These are phyloP conservation scores for Azemiops feae DNA, from an alignment of 2,113 vertebrate genomes.

Conservation along the genomic window DNA sequence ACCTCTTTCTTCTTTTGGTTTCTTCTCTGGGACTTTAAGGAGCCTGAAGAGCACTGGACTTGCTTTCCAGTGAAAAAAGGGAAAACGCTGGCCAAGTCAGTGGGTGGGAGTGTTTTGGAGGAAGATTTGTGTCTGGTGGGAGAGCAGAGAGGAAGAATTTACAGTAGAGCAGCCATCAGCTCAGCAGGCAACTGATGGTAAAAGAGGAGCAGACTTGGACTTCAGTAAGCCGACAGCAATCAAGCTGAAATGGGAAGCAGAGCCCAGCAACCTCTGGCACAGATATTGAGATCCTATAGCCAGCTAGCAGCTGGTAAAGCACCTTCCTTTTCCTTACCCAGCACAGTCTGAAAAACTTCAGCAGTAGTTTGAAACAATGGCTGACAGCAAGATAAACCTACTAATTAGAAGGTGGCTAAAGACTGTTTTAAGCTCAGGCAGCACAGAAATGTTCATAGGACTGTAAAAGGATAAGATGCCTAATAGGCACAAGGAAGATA, in stretches of 20 bases:
- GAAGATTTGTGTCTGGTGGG: background rate
- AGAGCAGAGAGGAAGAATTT: background rate
- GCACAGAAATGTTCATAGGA: background rate
- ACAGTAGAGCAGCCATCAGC: background rate
- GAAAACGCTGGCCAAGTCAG: background rate
- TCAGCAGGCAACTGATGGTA: background rate
- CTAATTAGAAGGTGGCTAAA: background rate
- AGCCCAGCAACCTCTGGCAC: background rate
- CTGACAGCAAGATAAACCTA: background rate
- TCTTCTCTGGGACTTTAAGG: background rate
- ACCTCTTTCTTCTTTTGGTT: background rate
- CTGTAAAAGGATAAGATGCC: background rate
- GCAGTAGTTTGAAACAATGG: background rate
- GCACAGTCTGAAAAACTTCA: background rate
- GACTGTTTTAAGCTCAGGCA: background rate
- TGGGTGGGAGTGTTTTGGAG: background rate
- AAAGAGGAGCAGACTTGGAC: background rate
- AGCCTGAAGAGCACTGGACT: background rate
- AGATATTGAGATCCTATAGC: background rate
- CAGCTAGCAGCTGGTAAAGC: background rate
- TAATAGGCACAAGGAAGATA: background rate
- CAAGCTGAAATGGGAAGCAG: background rate
- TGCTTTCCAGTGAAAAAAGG: background rate
- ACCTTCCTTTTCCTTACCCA: background rate
- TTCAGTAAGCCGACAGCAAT: background rate